Evolutionary conservation across 2,888 invertebrate genomes (phyloP), one percentile per base, ranked within the genome.

Genomic region (Stratiomys singularior): DNA sequence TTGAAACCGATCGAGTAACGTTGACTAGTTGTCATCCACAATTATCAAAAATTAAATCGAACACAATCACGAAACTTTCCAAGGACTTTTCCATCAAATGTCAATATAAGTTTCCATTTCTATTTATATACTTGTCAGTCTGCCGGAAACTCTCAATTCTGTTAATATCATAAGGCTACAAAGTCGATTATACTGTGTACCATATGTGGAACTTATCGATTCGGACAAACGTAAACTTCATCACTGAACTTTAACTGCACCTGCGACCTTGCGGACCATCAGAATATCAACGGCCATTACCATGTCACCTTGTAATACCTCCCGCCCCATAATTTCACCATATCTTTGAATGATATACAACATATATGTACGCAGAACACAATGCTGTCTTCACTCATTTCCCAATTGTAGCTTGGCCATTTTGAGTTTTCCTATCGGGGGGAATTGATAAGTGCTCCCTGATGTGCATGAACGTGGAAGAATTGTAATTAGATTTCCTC

Each of bases 401-500:
- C 30, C 25, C 47, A 21, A 69, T n/a, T 11, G 47, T 69, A 25
- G 47, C 69, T 47, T 69, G 47, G 25, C 69, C 69, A 69, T 69
- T 69, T 69, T 46, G 69, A 47, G 30, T 23, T 69, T 25, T 46
- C 47, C 47, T 69, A 47, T 58, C 25, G 52, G 58, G 37, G 37
- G 28, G 60, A n/a, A 74, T 60, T 74, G 74, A 74, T 74, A 74
- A 74, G 74, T 74, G 74, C 74, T 74, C 74, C 74, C 74, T 60
- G 74, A 58, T 74, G 74, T 74, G 58, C 60, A 58, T 60, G 74
- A 74, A 74, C 37, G 79, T 67, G 77, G 78, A 79, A 76, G 78
- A 79, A 79, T 78, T 77, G 79, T 79, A 79, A 79, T 79, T 79
- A 79, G 78, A 79, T 79, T 79, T 79, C 69, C 63, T 66, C 74